Evolutionary conservation across 2,797 vertebrate genomes (phyloP), one percentile per base, ranked within the genome.

Genomic region (Mycteria americana): DNA sequence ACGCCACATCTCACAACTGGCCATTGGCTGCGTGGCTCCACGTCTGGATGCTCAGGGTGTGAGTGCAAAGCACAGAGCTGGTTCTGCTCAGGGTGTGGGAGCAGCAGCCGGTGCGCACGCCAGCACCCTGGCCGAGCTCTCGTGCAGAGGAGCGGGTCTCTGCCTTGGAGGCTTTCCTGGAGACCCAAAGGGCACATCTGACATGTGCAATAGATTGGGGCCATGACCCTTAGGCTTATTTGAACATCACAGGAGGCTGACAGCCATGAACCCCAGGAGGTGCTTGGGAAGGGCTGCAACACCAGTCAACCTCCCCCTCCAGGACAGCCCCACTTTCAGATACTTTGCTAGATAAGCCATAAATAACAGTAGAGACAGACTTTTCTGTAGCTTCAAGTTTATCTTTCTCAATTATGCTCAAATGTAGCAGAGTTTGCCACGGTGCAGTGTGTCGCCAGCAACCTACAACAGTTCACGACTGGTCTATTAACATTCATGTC

Each of bases 91-190:
- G 37, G 28, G 23, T 2, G 3, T 5, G 24, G 57, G 27, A 70
- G 37, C 10, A 1, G 43, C n/a, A 24, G 9, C 22, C 0, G 0
- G 37, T 31, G 30, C 60, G 30, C 1, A 1, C 0, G 2, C 39
- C 54, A 22, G 50, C 76, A 45, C 9, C n/a, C 27, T 10, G 4
- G 45, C 45, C 3, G 0, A 35, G 69, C 28, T 69, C 35, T 27
- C 1, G 0, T 3, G 2, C n/a, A 31, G 39, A 10, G 31, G 11
- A 33, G 8, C 1, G 0, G 28, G 7, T 39, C 37, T 63, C 50
- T 2, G 0, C 25, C 50, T 76, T 3, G 0, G 57, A 12, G n/a
- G 18, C 70, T 46, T 64, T 70, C 45, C 28, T 30, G 46, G 35
- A 43, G 19, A 72, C 53, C 50, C 53, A 22, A 48, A 65, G 27